Evolutionary conservation across 2,113 vertebrate genomes (phyloP).

Genomic region (Phrynocephalus versicolor): DNA sequence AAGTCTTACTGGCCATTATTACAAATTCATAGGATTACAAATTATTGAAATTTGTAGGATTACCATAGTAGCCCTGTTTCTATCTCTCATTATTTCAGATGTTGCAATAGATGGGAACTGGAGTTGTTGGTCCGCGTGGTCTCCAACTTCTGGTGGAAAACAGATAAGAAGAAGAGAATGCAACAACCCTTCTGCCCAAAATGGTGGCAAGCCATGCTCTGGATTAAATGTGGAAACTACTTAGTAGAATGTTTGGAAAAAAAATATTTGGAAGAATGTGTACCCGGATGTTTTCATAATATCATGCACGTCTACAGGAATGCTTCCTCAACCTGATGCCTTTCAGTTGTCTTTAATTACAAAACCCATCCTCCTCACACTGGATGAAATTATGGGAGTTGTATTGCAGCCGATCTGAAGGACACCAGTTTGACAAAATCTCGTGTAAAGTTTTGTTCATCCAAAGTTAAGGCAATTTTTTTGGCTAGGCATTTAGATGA

Average conservation of each 20-base stretch:
- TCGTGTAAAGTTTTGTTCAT: neutral
- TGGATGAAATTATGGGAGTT: neutral
- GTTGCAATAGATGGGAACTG: constrained; percentile 80
- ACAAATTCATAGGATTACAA: no score
- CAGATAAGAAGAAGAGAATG: constrained; percentile 83
- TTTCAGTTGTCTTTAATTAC: neutral
- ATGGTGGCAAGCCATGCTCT: constrained; percentile 74
- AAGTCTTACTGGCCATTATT: neutral
- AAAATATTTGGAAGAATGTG: fast-evolving
- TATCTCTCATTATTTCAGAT: constrained; percentile 67
- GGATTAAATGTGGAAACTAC: constrained; percentile 77
- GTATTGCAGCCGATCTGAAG: neutral
- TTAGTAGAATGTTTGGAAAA: constrained; percentile 53
- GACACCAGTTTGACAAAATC: neutral
- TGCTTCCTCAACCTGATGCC: neutral
- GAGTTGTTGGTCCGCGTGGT: constrained; percentile 92
- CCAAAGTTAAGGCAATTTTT: neutral
- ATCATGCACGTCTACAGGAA: neutral
- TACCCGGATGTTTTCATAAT: neutral
- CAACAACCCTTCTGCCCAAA: constrained; percentile 80
- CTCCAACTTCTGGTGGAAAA: constrained; percentile 72
- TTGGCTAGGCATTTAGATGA: neutral
- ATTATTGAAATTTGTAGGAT: neutral
- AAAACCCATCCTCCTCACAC: neutral
- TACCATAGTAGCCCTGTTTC: constrained; percentile 13